These are phyloP conservation scores for Patiria pectinifera DNA, from an alignment of 53 echinoderm and acorn worm species.

Conservation along the genomic window DNA sequence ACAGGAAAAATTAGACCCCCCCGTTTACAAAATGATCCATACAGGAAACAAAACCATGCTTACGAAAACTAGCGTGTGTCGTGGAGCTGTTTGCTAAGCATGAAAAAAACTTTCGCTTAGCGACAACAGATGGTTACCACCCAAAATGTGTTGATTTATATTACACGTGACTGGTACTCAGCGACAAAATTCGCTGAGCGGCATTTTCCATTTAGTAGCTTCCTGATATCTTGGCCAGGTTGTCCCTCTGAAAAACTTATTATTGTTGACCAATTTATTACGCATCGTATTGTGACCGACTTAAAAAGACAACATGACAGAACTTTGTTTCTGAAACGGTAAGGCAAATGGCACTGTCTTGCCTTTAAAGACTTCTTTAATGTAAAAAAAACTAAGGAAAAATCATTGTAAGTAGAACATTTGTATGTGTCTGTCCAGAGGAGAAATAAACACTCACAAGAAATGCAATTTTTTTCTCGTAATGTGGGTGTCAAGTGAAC, in stretches of 20 bases:
- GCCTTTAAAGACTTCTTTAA: constrained; percentile 16
- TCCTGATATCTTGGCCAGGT: no score
- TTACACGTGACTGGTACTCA: no score
- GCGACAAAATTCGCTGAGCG: no score
- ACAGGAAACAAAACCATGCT: no score
- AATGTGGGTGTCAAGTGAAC: constrained; percentile 12
- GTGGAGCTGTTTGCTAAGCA: no score
- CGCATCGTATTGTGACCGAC: background rate
- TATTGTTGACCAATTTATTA: background rate
- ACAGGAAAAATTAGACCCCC: no score
- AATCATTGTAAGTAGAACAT: background rate
- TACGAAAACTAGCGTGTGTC: no score
- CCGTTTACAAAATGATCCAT: no score
- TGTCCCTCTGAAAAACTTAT: background rate
- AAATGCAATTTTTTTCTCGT: constrained; percentile 13
- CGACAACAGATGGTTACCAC: no score
- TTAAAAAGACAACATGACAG: background rate
- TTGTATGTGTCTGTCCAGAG: constrained; percentile 1
- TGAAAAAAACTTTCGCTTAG: no score
- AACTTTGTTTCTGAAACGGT: background rate
- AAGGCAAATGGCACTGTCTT: background rate
- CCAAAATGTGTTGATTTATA: no score
- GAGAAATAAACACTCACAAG: constrained; percentile 4
- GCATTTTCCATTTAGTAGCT: no score
- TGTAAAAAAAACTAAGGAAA: constrained; percentile 2